phyloP scores from a whole-genome alignment of 2,888 invertebrate genomes.

The Pteria penguin region DNA sequence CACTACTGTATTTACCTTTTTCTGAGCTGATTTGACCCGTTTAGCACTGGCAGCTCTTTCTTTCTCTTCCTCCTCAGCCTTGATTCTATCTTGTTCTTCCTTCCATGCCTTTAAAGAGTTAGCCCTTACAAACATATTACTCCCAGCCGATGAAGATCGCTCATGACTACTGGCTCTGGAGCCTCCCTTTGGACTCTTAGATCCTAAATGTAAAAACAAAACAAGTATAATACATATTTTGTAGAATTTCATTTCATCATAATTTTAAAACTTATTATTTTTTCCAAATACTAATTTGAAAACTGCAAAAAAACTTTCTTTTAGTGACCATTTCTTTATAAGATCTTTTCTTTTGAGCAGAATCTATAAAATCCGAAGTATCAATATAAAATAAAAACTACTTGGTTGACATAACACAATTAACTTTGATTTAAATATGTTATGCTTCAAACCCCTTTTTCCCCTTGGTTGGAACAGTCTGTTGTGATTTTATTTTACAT shows the following conservation, averaged over 20 bases:
- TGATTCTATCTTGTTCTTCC: constrained; percentile 72
- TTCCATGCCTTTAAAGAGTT: constrained; percentile 77
- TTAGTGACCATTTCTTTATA: too few relatives aligned
- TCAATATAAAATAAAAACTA: too few relatives aligned
- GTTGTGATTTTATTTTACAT: too few relatives aligned
- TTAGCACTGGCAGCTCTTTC: constrained; percentile 72
- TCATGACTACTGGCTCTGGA: constrained; percentile 69
- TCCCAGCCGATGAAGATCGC: constrained; percentile 50
- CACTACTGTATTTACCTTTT: too few relatives aligned
- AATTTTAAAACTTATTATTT: not conserved
- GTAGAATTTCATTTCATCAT: not conserved
- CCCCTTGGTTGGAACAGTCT: too few relatives aligned
- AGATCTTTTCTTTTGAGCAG: too few relatives aligned
- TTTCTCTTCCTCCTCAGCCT: constrained; percentile 76
- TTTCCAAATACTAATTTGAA: not conserved
- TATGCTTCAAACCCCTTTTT: too few relatives aligned
- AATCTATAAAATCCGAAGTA: too few relatives aligned
- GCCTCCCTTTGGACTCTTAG: constrained; percentile 67
- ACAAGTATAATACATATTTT: not conserved
- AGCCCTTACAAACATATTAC: constrained; percentile 68
- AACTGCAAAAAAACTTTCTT: too few relatives aligned
- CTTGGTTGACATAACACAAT: too few relatives aligned
- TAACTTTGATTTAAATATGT: too few relatives aligned
- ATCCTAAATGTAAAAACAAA: constrained; percentile 21
- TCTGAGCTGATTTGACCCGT: constrained; percentile 64